phyloP scores from a whole-genome alignment of 37 sponge, comb jelly and placozoan genomes.

The Dysidea cf. avara region DNA sequence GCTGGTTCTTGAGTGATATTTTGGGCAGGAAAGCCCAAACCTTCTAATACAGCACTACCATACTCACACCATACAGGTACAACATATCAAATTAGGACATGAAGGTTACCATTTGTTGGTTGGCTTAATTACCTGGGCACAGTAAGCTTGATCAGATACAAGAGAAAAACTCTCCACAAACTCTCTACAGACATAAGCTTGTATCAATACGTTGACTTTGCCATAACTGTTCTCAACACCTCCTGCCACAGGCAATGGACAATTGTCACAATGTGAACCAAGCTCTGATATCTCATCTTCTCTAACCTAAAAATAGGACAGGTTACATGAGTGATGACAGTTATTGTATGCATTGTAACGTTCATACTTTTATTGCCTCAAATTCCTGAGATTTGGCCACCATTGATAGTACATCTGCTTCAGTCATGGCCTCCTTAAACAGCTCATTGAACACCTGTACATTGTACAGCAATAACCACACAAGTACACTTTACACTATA shows the following conservation, averaged over 20 bases:
- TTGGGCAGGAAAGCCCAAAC: too few relatives aligned
- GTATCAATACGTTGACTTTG: constrained; percentile 93
- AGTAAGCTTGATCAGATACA: constrained; percentile 90
- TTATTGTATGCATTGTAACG: not conserved
- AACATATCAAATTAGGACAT: not conserved
- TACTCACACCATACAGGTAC: not conserved
- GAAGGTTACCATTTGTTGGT: not conserved
- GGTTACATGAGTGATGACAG: not conserved
- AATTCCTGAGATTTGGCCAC: constrained; percentile 89
- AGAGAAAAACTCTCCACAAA: constrained; percentile 86
- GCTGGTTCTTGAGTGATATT: too few relatives aligned
- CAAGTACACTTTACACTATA: too few relatives aligned
- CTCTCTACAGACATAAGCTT: constrained; percentile 79
- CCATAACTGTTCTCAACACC: constrained; percentile 90
- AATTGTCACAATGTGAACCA: constrained; percentile 17
- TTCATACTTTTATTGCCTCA: constrained; percentile 85
- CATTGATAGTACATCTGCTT: constrained; percentile 73
- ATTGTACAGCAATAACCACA: too few relatives aligned
- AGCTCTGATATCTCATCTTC: constrained; percentile 93
- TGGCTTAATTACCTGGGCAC: constrained; percentile 69
- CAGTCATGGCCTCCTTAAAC: constrained; percentile 72
- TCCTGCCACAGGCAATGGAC: constrained; percentile 62
- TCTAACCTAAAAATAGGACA: constrained; percentile 58
- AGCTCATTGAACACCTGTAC: constrained; percentile 82
- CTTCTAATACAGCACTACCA: not conserved